Evolutionary conservation across 2,888 invertebrate species (phyloP).

Genomic region (Rhagonycha lutea): DNA sequence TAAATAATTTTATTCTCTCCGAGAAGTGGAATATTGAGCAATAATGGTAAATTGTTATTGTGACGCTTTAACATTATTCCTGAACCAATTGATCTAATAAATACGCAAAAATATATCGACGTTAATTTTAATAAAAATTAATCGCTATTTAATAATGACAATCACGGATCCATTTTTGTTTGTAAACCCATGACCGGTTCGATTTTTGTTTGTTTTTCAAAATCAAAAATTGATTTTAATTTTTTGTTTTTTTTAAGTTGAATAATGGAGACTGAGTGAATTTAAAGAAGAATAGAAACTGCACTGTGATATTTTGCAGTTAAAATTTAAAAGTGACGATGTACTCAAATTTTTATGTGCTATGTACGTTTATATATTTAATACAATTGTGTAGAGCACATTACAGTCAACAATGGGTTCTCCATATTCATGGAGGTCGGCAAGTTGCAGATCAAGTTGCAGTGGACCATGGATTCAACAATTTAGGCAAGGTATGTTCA

Average conservation of each 20-base stretch:
- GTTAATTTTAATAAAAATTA: neutral
- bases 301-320: neutral
- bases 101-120: neutral
- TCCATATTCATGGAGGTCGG: slow-evolving; percentile 72
- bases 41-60: neutral
- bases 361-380: slow-evolving; percentile 25
- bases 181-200: neutral
- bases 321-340: slow-evolving; percentile 15
- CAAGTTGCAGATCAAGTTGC: slow-evolving; percentile 75
- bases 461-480: slow-evolving; percentile 79
- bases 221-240: neutral
- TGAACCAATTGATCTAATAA: neutral
- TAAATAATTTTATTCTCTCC: neutral
- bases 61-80: neutral
- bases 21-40: neutral
- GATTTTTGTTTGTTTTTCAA: neutral
- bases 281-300: neutral
- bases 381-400: slow-evolving; percentile 49
- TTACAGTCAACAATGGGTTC: slow-evolving; percentile 86
- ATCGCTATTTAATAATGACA: neutral
- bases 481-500: slow-evolving; percentile 79
- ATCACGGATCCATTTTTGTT: neutral
- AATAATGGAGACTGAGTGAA: neutral
- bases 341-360: slow-evolving; percentile 26
- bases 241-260: neutral